Evolutionary conservation across 1,140 invertebrate genomes (phyloP).

Genomic region (Drosophila virilis): DNA sequence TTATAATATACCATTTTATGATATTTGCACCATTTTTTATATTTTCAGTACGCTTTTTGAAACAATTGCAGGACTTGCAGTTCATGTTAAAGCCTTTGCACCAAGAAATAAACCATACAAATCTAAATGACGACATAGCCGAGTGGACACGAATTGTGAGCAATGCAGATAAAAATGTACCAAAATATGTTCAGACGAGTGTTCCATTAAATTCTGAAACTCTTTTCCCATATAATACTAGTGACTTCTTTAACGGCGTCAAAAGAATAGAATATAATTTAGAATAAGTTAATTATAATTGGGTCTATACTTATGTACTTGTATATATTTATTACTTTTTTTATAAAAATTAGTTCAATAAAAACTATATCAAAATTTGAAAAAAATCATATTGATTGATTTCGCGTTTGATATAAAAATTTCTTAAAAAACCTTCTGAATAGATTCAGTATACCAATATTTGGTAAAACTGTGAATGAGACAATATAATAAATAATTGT

Average conservation of each 20-base stretch:
- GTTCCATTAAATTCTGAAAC: not conserved
- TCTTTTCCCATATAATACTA: constrained; percentile 10
- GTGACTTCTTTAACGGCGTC: constrained; percentile 49
- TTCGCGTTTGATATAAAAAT: no score
- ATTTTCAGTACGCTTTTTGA: constrained; percentile 62
- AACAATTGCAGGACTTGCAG: constrained; percentile 59
- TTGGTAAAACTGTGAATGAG: no score
- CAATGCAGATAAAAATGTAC: constrained; percentile 27
- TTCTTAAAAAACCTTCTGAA: no score
- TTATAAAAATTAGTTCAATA: no score
- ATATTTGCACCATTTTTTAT: not conserved
- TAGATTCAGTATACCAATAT: no score
- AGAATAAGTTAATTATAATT: constrained; percentile 20
- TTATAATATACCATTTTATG: no score
- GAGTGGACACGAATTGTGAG: constrained; percentile 66
- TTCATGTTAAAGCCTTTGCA: constrained; percentile 70
- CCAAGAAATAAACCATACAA: constrained; percentile 57
- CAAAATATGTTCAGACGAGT: not conserved
- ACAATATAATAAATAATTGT: no score
- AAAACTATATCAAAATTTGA: no score
- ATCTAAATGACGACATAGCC: constrained; percentile 52
- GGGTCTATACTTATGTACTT: no score
- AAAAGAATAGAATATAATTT: constrained; percentile 42
- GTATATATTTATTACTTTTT: no score
- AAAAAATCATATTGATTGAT: no score